These are phyloP conservation scores for Buathra laborator DNA, from an alignment of 2,888 invertebrate genomes.

Conservation along the genomic window DNA sequence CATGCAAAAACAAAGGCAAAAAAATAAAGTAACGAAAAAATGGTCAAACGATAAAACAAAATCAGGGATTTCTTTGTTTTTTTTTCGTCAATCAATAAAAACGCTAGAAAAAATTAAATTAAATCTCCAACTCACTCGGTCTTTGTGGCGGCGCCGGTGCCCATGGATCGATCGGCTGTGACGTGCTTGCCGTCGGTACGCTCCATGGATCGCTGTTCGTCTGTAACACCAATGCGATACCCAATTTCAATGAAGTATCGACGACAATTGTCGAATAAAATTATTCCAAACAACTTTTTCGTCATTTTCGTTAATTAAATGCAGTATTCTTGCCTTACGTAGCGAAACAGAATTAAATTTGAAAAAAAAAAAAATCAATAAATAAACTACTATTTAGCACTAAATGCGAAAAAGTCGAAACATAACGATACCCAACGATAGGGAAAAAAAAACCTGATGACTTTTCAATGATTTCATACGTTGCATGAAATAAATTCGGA, in stretches of 20 bases:
- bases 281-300: neutral
- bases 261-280: neutral
- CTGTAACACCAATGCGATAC: slow-evolving; percentile 53
- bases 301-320: neutral
- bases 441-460: no score
- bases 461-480: no score
- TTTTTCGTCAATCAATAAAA: neutral
- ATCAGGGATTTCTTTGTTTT: neutral
- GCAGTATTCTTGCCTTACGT: neutral
- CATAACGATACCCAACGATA: no score
- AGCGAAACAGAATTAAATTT: neutral
- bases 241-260: slow-evolving; percentile 10
- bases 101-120: neutral
- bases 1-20: slow-evolving; percentile 59
- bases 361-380: neutral
- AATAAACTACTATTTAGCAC: no score
- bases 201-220: slow-evolving; percentile 88
- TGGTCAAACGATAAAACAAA: neutral
- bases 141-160: slow-evolving; percentile 85
- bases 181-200: slow-evolving; percentile 84
- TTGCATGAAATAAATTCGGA: no score
- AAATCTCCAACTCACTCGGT: slow-evolving; percentile 77
- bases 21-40: slow-evolving; percentile 42
- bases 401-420: no score
- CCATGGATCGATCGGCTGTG: slow-evolving; percentile 88